Conservation (phyloP, 2,113 vertebrate genomes). For the Phyllostomus discolor region DNA sequence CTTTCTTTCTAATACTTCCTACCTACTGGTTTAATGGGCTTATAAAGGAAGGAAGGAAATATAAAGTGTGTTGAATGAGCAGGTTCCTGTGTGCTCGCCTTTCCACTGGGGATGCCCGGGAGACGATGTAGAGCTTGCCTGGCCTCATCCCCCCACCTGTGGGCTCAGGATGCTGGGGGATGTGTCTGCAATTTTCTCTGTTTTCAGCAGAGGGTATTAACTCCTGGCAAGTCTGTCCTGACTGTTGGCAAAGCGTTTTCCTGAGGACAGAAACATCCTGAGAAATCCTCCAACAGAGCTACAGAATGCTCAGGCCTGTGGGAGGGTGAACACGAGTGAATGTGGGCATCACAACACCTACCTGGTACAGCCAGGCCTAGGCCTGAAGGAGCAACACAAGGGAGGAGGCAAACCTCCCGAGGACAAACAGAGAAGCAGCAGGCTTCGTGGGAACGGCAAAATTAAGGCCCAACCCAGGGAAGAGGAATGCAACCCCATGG, state of each 20-base stretch:
- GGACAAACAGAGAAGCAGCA: background rate
- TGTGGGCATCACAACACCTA: rapidly evolving
- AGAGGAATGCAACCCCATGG: rapidly evolving
- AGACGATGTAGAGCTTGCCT: background rate
- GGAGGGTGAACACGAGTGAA: background rate
- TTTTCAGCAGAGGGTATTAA: background rate
- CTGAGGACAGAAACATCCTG: background rate
- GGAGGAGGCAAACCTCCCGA: background rate
- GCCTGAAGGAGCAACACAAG: background rate
- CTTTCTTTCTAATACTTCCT: background rate
- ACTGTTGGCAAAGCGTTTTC: background rate
- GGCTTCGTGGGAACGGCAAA: background rate
- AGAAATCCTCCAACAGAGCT: background rate
- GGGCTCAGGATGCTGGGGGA: background rate
- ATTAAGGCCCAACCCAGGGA: background rate
- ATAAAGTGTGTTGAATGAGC: background rate
- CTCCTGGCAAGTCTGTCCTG: background rate
- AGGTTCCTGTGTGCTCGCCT: too few relatives aligned
- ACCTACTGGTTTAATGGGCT: background rate
- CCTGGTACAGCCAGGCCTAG: background rate
- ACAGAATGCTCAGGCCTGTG: rapidly evolving
- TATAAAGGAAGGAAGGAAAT: background rate
- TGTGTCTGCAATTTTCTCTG: background rate
- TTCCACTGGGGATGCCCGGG: background rate
- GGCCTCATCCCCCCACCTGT: rapidly evolving